Evolutionary conservation across 2,113 vertebrate genomes (phyloP).

Genomic region (Dicerorhinus sumatrensis): DNA sequence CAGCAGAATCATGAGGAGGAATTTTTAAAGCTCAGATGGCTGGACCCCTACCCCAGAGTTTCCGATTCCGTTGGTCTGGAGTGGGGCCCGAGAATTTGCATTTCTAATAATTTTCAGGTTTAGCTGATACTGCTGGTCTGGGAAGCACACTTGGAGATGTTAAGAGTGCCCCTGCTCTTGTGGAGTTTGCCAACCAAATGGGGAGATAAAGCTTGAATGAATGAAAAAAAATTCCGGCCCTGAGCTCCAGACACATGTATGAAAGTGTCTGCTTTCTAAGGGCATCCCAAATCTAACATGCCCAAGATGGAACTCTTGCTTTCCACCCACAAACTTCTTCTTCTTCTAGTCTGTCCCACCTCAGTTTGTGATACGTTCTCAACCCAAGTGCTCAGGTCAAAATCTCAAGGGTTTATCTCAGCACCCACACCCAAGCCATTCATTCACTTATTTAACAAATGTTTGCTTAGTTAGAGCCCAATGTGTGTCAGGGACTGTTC

Average conservation of each 20-base stretch:
- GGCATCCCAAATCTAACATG: too few relatives aligned
- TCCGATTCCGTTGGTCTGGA: neutral
- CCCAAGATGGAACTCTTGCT: neutral
- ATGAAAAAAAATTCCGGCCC: neutral
- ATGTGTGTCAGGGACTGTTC: neutral
- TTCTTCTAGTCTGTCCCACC: neutral
- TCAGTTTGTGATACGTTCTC: neutral
- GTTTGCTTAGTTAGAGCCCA: neutral
- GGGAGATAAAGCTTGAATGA: neutral
- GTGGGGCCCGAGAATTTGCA: neutral
- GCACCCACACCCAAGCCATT: neutral
- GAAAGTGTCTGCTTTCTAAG: neutral
- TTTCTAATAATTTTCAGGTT: neutral
- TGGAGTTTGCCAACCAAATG: neutral
- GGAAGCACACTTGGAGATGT: neutral
- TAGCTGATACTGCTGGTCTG: accelerated
- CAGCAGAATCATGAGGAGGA: accelerated
- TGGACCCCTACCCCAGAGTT: neutral
- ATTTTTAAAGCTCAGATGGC: neutral
- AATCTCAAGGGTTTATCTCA: neutral
- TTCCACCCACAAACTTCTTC: neutral
- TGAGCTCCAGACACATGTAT: neutral
- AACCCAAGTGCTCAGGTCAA: neutral
- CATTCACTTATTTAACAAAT: neutral
- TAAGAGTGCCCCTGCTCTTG: neutral